Conservation (phyloP, 2,888 invertebrate genomes). For the Anorthoa munda region DNA sequence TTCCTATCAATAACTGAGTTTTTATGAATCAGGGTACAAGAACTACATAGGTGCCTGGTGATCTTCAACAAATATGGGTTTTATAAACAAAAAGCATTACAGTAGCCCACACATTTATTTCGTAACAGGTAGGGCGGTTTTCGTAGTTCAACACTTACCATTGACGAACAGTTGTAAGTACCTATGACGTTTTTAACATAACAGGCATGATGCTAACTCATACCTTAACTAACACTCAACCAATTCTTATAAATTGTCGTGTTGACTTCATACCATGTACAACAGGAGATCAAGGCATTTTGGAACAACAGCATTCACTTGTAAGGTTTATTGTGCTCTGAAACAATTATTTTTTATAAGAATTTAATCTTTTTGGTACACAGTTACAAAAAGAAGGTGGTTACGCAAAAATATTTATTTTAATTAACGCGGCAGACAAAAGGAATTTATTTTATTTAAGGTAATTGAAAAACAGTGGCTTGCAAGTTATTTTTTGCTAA, state of each 20-base stretch:
- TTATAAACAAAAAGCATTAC: too few relatives aligned
- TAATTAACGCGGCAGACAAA: background rate
- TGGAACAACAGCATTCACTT: constrained; percentile 37
- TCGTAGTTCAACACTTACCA: too few relatives aligned
- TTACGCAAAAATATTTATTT: constrained; percentile 25
- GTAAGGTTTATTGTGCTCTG: constrained; percentile 33
- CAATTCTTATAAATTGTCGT: background rate
- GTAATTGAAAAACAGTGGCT: constrained; percentile 11
- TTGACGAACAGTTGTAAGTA: too few relatives aligned
- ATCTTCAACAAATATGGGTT: too few relatives aligned
- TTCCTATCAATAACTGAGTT: too few relatives aligned
- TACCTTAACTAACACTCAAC: background rate
- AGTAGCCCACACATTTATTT: too few relatives aligned
- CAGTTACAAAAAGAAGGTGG: background rate
- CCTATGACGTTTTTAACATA: too few relatives aligned
- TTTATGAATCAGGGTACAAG: too few relatives aligned
- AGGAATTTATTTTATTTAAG: background rate
- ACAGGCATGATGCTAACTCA: background rate
- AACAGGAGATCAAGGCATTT: constrained; percentile 32
- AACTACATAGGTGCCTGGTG: too few relatives aligned
- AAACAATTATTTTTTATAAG: constrained; percentile 32
- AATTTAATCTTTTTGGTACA: constrained; percentile 14
- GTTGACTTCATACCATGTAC: constrained; percentile 5
- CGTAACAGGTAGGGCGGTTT: too few relatives aligned
- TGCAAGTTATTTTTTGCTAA: background rate